Evolutionary conservation across 2,113 vertebrate genomes (phyloP), one percentile per base, ranked within the genome.

Genomic region (Phylloscopus trochiloides): DNA sequence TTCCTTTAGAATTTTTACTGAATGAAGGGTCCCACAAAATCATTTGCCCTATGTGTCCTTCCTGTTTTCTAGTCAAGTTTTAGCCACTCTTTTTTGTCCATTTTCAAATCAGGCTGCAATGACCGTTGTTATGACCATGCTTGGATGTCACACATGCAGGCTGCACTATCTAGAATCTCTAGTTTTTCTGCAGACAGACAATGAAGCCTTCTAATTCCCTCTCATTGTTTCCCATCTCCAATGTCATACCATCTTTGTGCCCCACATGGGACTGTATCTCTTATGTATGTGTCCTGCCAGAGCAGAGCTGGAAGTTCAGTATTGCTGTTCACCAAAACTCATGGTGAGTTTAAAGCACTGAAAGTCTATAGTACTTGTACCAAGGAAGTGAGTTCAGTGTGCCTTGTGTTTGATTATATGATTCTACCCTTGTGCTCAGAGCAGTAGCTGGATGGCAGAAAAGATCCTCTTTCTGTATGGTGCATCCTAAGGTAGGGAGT

Each of bases 81-180:
- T 55, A 51, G 57, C 7, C 25, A 52, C 13, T 71, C 13, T 51
- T 73, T 58, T 17, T 45, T 78, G n/a, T 48, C 14, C 3, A 2
- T 80, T 91, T 81, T 84, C 21, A 67, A 83, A 74, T 36, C 31
- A 17, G 71, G 14, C 45, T 79, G 26, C 54, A 68, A 7, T 50
- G 34, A 29, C 9, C 4, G 0, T 42, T 83, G 20, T 50, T 38
- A 28, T 24, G 34, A 36, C 36, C 17, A 3, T 1, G 0, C 25
- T 65, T 73, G 24, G 18, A 42, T 74, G 42, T 51, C 32, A 62
- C 29, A 17, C 19, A 9, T 12, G 24, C 26, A 43, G 34, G 45
- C 51, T 54, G 32, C 12, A 1, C 18, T 59, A 4, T 21, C 20
- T 66, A 34, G 11, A 34, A 31, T 21, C 26, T 34, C 29, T 38